Evolutionary conservation across 2,113 vertebrate species (phyloP).

Genomic region (Manacus vitellinus): DNA sequence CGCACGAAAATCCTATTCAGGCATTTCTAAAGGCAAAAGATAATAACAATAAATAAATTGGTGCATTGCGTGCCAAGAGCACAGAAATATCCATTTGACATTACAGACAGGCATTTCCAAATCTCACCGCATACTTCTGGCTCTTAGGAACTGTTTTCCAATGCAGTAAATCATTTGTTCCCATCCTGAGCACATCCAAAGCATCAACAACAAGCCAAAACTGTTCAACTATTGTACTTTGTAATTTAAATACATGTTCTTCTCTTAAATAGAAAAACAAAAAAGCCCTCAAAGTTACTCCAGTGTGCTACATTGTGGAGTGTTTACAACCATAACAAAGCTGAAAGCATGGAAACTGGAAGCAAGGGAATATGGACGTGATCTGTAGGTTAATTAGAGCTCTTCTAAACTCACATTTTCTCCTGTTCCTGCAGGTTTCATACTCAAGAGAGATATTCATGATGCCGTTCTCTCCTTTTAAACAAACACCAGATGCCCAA

Average conservation of each 20-base stretch:
- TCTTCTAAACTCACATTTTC: background rate
- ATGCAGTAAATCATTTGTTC: background rate
- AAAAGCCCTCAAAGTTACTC: background rate
- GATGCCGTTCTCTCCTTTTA: background rate
- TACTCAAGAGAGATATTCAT: background rate
- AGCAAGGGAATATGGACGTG: background rate
- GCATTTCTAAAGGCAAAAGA: constrained; percentile 80
- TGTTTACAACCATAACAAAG: background rate
- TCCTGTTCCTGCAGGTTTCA: background rate
- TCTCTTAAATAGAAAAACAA: background rate
- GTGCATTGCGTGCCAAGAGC: background rate
- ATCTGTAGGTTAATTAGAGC: background rate
- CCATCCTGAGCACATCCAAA: background rate
- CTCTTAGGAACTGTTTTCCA: background rate
- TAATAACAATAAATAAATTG: background rate
- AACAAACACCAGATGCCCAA: background rate
- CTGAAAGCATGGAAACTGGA: background rate
- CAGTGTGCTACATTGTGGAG: rapidly evolving
- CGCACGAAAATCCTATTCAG: constrained; percentile 85
- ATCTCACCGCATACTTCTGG: background rate
- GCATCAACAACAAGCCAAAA: background rate
- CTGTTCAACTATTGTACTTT: background rate
- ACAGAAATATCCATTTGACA: background rate
- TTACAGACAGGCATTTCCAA: background rate
- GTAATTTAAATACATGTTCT: rapidly evolving